These are phyloP conservation scores for Metalampra italica DNA, from an alignment of 2,888 invertebrate species.

Conservation along the genomic window DNA sequence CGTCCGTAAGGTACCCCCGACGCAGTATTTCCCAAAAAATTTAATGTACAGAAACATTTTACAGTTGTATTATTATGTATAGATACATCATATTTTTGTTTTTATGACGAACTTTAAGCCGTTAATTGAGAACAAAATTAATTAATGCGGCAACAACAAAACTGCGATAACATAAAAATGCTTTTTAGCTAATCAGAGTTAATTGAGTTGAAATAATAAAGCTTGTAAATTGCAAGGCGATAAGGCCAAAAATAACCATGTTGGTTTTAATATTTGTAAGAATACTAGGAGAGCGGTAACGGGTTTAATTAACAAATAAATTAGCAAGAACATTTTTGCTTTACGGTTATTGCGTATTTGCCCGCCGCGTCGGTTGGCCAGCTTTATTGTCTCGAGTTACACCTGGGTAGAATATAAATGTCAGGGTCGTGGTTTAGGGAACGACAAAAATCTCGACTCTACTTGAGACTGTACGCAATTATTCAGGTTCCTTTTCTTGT, in stretches of 20 bases:
- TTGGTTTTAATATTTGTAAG: not conserved
- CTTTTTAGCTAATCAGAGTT: not conserved
- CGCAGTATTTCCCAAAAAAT: too few species aligned
- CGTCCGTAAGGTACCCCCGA: too few species aligned
- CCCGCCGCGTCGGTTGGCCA: slow-evolving; percentile 6
- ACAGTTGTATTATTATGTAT: too few species aligned
- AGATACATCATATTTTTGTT: too few species aligned
- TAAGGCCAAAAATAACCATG: not conserved
- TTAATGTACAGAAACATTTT: too few species aligned
- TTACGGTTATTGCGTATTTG: slow-evolving; percentile 17
- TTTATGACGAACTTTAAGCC: too few species aligned
- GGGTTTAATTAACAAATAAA: slow-evolving; percentile 12
- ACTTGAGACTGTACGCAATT: not conserved
- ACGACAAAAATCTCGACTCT: not conserved
- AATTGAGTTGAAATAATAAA: not conserved
- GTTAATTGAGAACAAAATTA: not conserved
- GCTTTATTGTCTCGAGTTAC: slow-evolving; percentile 5
- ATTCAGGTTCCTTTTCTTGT: too few species aligned
- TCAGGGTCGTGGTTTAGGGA: slow-evolving; percentile 65
- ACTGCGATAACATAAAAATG: not conserved
- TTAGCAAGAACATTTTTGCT: slow-evolving; percentile 10
- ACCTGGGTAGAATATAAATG: slow-evolving; percentile 9
- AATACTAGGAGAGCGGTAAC: not conserved
- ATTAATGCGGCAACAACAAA: not conserved
- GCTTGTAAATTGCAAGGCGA: not conserved